Evolutionary conservation across 1,140 invertebrate species (phyloP).

Genomic region (Diploscapter pachys): DNA sequence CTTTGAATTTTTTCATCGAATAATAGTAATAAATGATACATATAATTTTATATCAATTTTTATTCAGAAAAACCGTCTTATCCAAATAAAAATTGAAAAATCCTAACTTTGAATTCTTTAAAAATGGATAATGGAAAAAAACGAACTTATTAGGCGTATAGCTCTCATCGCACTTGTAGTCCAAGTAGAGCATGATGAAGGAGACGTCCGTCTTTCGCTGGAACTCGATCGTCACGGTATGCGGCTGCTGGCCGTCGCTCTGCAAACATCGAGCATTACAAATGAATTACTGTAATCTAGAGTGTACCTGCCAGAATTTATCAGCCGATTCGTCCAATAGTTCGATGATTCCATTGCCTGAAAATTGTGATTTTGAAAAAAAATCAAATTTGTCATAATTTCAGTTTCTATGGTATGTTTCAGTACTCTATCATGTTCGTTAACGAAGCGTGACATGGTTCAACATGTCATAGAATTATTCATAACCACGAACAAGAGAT

Average conservation of each 20-base stretch:
- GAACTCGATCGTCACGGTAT: slow-evolving; percentile 28
- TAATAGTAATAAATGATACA: not conserved
- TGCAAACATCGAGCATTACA: too few species aligned
- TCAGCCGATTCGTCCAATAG: slow-evolving; percentile 20
- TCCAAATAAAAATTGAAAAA: slow-evolving; percentile 2
- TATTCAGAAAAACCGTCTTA: not conserved
- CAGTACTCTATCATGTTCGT: too few species aligned
- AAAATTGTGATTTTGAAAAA: not conserved
- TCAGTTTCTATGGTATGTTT: too few species aligned
- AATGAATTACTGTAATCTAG: too few species aligned
- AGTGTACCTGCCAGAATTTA: slow-evolving; percentile 22
- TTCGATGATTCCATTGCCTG: slow-evolving; percentile 25
- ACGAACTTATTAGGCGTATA: slow-evolving; percentile 32
- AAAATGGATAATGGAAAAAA: not conserved
- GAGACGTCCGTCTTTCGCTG: slow-evolving; percentile 27
- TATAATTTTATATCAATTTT: not conserved
- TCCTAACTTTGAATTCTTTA: not conserved
- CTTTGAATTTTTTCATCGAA: not conserved
- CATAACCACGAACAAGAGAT: too few species aligned
- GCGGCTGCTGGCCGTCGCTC: slow-evolving; percentile 32
- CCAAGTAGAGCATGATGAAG: slow-evolving; percentile 26
- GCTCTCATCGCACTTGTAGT: slow-evolving; percentile 30
- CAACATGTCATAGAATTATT: too few species aligned
- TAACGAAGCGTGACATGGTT: too few species aligned
- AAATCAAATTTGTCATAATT: too few species aligned